phyloP scores from a whole-genome alignment of 2,888 invertebrate genomes.

The Oscheius sp. region DNA sequence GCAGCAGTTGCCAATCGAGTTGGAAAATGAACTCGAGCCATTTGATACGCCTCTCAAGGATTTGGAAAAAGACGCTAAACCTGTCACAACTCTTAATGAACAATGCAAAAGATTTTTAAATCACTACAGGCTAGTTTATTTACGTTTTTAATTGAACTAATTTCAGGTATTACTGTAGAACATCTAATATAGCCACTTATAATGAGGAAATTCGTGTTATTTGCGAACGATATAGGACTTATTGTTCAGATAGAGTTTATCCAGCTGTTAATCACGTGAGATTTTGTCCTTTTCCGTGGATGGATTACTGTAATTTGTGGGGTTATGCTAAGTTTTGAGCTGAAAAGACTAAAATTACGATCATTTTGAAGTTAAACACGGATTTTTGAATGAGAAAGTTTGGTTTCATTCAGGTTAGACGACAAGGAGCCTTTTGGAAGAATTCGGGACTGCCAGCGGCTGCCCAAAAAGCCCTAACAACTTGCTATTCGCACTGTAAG shows the following conservation, averaged over 20 bases:
- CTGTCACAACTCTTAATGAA: conserved; percentile 58
- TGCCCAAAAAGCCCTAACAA: conserved; percentile 44
- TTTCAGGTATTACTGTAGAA: conserved; percentile 59
- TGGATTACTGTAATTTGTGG: too few species aligned
- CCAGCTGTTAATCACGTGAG: conserved; percentile 61
- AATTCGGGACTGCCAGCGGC: conserved; percentile 55
- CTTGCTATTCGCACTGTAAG: conserved; percentile 56
- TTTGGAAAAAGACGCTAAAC: conserved; percentile 56
- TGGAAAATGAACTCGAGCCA: conserved; percentile 52
- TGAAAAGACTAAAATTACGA: too few species aligned
- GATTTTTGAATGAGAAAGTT: background rate
- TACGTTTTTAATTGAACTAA: background rate
- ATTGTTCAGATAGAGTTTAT: conserved; percentile 61
- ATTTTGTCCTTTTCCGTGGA: background rate
- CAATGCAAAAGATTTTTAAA: conserved; percentile 60
- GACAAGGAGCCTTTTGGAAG: conserved; percentile 57
- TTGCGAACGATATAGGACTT: conserved; percentile 60
- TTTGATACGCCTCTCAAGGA: conserved; percentile 60
- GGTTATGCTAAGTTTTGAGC: too few species aligned
- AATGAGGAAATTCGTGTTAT: conserved; percentile 66
- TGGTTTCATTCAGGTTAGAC: conserved; percentile 51
- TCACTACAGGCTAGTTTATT: conserved; percentile 49
- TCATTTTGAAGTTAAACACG: too few species aligned
- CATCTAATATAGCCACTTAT: conserved; percentile 62
- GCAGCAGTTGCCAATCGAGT: conserved; percentile 24